Conservation (phyloP, 1,140 invertebrate genomes). For the Sesamia nonagrioides region DNA sequence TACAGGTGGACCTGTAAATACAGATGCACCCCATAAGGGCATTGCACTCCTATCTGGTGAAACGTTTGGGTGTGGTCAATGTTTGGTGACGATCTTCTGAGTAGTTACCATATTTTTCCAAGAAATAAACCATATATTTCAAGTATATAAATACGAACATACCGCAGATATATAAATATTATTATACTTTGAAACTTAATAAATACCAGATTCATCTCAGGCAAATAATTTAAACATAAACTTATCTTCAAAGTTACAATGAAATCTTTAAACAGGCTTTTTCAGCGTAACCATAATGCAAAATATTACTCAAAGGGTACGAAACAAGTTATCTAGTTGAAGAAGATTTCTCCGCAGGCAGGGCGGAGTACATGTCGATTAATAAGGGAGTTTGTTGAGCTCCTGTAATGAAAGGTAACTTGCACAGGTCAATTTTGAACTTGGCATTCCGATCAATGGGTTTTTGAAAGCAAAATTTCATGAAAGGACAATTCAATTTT, state of each 20-base stretch:
- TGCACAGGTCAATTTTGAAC: slow-evolving; percentile 18
- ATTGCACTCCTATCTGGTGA: slow-evolving; percentile 22
- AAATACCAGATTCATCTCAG: neutral
- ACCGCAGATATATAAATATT: no score
- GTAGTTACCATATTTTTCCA: no score
- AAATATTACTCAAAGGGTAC: slow-evolving; percentile 15
- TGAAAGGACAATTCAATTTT: neutral
- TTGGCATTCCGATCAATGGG: neutral
- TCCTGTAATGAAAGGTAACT: neutral
- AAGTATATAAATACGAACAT: neutral
- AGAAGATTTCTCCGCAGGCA: neutral
- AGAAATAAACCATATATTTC: neutral
- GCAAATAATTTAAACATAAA: neutral
- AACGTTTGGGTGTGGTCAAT: slow-evolving; percentile 10
- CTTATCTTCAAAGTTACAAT: neutral
- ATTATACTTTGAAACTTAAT: neutral
- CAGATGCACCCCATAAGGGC: slow-evolving; percentile 30
- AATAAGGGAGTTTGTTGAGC: neutral
- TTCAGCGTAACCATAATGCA: slow-evolving; percentile 17
- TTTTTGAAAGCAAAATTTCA: slow-evolving; percentile 5
- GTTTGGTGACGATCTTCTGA: neutral
- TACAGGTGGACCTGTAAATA: slow-evolving; percentile 48
- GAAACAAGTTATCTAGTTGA: slow-evolving; percentile 26
- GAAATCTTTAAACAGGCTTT: neutral
- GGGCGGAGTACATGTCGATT: slow-evolving; percentile 13